Evolutionary conservation across 2,888 invertebrate genomes (phyloP).

Genomic region (Coremacera marginata): DNA sequence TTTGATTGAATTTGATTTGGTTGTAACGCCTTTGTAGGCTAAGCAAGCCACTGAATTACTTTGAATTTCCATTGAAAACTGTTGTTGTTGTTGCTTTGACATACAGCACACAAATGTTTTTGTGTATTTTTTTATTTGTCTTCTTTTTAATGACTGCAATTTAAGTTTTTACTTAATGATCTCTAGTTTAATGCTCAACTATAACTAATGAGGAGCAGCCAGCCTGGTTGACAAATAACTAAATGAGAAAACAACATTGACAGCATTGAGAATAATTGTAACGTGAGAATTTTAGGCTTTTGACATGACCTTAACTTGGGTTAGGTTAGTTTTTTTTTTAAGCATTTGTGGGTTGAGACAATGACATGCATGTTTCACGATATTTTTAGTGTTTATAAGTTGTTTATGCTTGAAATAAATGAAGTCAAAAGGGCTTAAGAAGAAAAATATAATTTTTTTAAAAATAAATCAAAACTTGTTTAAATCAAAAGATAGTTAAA

Average conservation of each 20-base stretch:
- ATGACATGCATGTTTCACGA: too few species aligned
- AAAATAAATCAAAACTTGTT: too few species aligned
- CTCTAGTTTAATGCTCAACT: background rate
- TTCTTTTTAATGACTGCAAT: background rate
- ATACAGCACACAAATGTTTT: too few species aligned
- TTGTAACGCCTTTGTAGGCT: background rate
- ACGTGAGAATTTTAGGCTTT: conserved; percentile 22
- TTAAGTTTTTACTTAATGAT: background rate
- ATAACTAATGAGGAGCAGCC: background rate
- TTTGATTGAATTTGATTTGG: conserved; percentile 28
- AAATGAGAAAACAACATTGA: background rate
- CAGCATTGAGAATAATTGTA: conserved; percentile 18
- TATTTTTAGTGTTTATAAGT: too few species aligned
- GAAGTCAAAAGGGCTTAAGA: too few species aligned
- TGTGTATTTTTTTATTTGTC: too few species aligned
- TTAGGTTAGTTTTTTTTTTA: background rate
- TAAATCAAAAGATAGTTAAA: too few species aligned
- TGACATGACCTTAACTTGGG: conserved; percentile 21
- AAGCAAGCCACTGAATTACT: background rate
- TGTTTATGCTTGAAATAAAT: too few species aligned
- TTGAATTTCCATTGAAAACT: background rate
- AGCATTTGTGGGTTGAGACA: background rate
- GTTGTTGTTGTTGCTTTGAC: conserved; percentile 2
- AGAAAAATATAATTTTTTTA: too few species aligned
- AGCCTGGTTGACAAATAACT: too few species aligned